Conservation (phyloP, 2,888 invertebrate genomes). For the Lithophane ornitopus region DNA sequence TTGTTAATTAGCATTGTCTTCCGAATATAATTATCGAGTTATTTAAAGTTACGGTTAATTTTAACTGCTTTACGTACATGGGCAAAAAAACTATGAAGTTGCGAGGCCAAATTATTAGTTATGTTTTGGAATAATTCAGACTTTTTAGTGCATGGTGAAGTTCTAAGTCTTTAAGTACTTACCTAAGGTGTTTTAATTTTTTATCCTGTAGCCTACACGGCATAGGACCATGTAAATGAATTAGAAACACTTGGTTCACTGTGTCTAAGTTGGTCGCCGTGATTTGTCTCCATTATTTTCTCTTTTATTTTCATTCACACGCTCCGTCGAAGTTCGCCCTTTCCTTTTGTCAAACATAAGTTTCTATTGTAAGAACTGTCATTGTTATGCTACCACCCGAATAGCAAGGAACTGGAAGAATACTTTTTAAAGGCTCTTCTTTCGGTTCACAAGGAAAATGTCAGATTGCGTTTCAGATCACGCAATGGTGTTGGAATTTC, state of each 20-base stretch:
- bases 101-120: too few species aligned
- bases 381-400: constrained; percentile 80
- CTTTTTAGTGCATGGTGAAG: not conserved
- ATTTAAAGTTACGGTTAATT: not conserved
- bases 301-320: constrained; percentile 84
- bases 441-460: constrained; percentile 57
- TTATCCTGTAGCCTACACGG: constrained; percentile 2
- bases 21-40: not conserved
- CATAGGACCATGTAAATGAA: constrained; percentile 36
- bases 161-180: not conserved
- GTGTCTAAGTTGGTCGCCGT: constrained; percentile 69
- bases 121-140: too few species aligned
- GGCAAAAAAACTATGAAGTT: not conserved
- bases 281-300: constrained; percentile 77
- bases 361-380: constrained; percentile 83
- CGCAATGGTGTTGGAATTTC: constrained; percentile 61
- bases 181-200: not conserved
- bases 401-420: constrained; percentile 70
- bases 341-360: constrained; percentile 83
- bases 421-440: constrained; percentile 68
- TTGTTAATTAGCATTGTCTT: constrained; percentile 24
- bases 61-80: too few species aligned
- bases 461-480: constrained; percentile 54
- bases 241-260: constrained; percentile 56
- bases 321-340: constrained; percentile 74